Conservation (phyloP, 2,113 vertebrate genomes). For the Hoplias malabaricus region DNA sequence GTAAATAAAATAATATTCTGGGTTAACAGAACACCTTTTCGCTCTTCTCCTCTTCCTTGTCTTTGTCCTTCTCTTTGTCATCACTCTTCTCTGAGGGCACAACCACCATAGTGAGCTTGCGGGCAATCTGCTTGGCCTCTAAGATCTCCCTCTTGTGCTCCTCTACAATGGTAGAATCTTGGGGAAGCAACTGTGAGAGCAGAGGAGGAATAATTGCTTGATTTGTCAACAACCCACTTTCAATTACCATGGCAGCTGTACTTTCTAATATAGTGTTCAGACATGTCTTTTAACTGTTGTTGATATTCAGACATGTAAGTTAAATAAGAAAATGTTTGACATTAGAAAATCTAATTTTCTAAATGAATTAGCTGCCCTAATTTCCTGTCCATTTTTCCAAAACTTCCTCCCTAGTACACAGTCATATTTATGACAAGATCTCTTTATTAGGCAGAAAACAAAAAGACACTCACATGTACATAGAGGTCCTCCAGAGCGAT, state of each 20-base stretch:
- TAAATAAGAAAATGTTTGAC: no score
- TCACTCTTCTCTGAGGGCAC: constrained; percentile 89
- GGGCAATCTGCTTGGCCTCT: constrained; percentile 94
- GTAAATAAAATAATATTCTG: not conserved
- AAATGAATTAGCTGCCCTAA: no score
- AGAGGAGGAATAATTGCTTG: not conserved
- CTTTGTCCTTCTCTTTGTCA: constrained; percentile 87
- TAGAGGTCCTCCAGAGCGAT: constrained; percentile 97
- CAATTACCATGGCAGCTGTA: no score
- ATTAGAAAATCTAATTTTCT: no score
- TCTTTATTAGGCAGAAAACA: no score
- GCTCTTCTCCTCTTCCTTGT: constrained; percentile 85
- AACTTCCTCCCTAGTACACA: no score
- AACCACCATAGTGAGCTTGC: constrained; percentile 95
- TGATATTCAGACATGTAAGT: no score
- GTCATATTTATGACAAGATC: no score
- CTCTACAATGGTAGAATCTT: constrained; percentile 87
- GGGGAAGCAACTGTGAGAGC: constrained; percentile 84
- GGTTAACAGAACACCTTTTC: constrained; percentile 73
- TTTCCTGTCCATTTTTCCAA: no score
- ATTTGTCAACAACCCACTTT: no score
- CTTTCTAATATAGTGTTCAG: no score
- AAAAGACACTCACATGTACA: constrained; percentile 86
- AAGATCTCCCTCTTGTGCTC: constrained; percentile 90
- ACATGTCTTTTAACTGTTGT: no score